A percentile compares a stretch with the other conserved stretches of the same genome.
Evolutionary conservation across 2,113 vertebrate species (phyloP).

Genomic region (Notarius lentiginosus): DNA sequence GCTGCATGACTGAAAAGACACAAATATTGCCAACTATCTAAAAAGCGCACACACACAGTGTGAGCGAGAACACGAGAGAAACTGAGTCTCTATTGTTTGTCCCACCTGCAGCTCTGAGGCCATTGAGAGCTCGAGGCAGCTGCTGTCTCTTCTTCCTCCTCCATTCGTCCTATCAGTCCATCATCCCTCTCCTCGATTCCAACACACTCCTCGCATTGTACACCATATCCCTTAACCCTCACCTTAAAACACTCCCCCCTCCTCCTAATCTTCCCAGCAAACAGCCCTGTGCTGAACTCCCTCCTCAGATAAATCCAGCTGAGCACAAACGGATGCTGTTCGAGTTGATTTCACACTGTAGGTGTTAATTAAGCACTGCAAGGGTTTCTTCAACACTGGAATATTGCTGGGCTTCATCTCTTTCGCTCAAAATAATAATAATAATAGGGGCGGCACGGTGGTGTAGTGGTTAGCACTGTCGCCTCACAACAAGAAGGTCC

Average conservation of each 20-base stretch:
- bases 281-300: not conserved
- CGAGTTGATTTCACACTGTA: not conserved
- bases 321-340: not conserved
- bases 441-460: not conserved
- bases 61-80: constrained; percentile 15
- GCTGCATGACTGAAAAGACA: constrained; percentile 44
- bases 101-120: constrained; percentile 51
- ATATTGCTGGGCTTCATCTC: too few species aligned
- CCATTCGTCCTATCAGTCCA: constrained; percentile 27
- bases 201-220: constrained; percentile 19
- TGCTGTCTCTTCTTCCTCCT: constrained; percentile 37
- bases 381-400: not conserved
- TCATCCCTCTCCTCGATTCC: constrained; percentile 24
- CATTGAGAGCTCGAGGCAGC: constrained; percentile 42
- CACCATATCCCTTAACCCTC: constrained; percentile 24
- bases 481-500: too few species aligned
- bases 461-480: too few species aligned
- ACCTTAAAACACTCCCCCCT: not conserved
- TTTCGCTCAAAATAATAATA: not conserved
- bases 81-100: constrained; percentile 54
- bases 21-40: constrained; percentile 41
- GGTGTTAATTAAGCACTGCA: not conserved
- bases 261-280: not conserved
- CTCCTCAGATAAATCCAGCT: not conserved
- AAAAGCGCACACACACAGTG: not conserved